Base-by-base conservation (phyloP, 2,113 vertebrate genomes). In the Tetrax tetrax region DNA sequence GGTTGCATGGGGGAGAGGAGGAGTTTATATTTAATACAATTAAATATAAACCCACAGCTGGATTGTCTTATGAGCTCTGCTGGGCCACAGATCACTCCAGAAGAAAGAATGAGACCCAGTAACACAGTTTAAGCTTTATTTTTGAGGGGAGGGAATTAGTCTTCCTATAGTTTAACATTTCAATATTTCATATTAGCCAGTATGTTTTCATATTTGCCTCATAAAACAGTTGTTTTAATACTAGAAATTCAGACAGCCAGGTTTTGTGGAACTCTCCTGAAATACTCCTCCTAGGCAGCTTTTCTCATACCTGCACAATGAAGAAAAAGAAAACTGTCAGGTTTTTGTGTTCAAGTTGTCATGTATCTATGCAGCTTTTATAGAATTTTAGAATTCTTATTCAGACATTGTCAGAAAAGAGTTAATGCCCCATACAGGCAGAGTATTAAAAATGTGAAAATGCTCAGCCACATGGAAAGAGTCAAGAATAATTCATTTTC, bases 231-330 rank as follows among this genome's bases (percentile, higher is more conserved):
- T 78, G 50, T 71, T 80, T 47, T 29, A 83, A n/a, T 25, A 45
- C 66, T 31, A 29, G 45, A 76, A 51, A 82, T 72, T 4, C 69
- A 25, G 50, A 37, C 59, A 85, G 61, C 41, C 50, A 68, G 31
- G 37, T 59, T 70, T 27, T 76, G 43, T 47, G 45, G 59, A 80
- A n/a, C 29, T 59, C 20, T 61, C 22, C n/a, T n/a, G 80, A 68
- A 51, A 38, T 50, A 33, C 10, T 94, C 77, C 10, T 69, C 48
- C 66, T 96, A 97, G 45, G 79, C 83, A 70, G 82, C 33, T 79
- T 97, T 97, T 60, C 53, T 95, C 57, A 92, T 11, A 61, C 94
- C 97, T 97, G 88, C 21, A 10, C 3, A 18, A 57, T 53, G 45
- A 92, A 61, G 79, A 75, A 71, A 75, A 79, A 80, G 24, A 80